Conservation (phyloP, 2,888 invertebrate species). For the Cancer borealis region DNA sequence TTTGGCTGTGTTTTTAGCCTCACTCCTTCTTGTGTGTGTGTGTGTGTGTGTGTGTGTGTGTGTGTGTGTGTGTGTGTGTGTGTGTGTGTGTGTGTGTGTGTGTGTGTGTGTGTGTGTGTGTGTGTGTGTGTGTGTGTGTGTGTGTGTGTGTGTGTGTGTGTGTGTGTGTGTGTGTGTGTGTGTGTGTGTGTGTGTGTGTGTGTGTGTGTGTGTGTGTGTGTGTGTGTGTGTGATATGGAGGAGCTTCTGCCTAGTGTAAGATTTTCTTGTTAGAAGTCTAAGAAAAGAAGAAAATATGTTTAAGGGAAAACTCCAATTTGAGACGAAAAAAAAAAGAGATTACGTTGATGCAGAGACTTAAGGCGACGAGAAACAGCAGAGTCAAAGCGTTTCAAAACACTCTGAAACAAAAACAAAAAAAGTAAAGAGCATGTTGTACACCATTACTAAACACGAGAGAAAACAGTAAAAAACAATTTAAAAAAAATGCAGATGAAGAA, state of each 20-base stretch:
- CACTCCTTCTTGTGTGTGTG: background rate
- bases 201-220: conserved; percentile 49
- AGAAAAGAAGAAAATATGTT: background rate
- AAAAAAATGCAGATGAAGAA: background rate
- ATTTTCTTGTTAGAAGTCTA: background rate
- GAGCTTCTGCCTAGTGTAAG: background rate
- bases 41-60: conserved; percentile 45
- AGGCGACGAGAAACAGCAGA: background rate
- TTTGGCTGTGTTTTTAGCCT: conserved; percentile 25
- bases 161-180: conserved; percentile 45
- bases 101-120: background rate
- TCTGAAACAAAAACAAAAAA: background rate
- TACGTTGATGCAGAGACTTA: background rate
- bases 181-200: conserved; percentile 52
- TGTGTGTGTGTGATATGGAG: conserved; percentile 31
- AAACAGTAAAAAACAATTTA: too few species aligned
- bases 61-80: conserved; percentile 49
- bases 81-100: conserved; percentile 49
- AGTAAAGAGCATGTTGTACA: too few species aligned
- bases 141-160: conserved; percentile 52
- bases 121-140: conserved; percentile 49
- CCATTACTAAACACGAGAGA: too few species aligned
- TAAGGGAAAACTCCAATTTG: background rate
- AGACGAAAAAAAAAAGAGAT: background rate
- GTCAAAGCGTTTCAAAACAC: background rate